Conservation (phyloP, 2,888 invertebrate species). For the Cryptocheilus praepositus region DNA sequence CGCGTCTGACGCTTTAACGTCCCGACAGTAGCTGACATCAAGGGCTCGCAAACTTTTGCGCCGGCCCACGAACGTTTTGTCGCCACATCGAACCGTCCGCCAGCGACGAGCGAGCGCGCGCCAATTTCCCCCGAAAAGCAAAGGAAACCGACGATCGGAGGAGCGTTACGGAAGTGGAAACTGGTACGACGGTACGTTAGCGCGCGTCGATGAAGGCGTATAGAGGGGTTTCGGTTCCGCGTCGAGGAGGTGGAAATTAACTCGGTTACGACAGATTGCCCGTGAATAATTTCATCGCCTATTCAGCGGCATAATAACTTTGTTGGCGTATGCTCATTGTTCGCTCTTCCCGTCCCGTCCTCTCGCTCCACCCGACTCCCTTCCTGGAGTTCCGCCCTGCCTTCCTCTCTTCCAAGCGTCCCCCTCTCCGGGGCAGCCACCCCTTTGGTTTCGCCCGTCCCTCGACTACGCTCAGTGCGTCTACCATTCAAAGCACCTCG, state of each 20-base stretch:
- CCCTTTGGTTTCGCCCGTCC: no score
- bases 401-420: conserved; percentile 4
- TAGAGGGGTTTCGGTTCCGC: conserved; percentile 33
- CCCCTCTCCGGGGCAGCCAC: background rate
- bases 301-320: conserved; percentile 69
- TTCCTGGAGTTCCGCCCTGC: background rate
- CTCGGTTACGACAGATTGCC: conserved; percentile 71
- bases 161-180: conserved; percentile 1
- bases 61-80: no score
- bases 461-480: background rate
- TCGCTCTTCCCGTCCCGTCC: conserved; percentile 32
- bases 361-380: conserved; percentile 11
- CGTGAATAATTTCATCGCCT: conserved; percentile 71
- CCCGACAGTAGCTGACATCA: no score
- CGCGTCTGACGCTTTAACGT: no score
- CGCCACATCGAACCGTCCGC: no score
- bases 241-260: conserved; percentile 63
- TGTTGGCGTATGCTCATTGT: conserved; percentile 69
- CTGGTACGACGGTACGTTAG: background rate
- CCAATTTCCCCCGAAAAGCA: no score
- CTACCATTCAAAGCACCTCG: background rate
- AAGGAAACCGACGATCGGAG: background rate
- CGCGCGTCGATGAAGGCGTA: conserved; percentile 1
- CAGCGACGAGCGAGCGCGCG: no score
- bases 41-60: no score